phyloP scores from a whole-genome alignment of 2,113 vertebrate species.

The Hippolais icterina region DNA sequence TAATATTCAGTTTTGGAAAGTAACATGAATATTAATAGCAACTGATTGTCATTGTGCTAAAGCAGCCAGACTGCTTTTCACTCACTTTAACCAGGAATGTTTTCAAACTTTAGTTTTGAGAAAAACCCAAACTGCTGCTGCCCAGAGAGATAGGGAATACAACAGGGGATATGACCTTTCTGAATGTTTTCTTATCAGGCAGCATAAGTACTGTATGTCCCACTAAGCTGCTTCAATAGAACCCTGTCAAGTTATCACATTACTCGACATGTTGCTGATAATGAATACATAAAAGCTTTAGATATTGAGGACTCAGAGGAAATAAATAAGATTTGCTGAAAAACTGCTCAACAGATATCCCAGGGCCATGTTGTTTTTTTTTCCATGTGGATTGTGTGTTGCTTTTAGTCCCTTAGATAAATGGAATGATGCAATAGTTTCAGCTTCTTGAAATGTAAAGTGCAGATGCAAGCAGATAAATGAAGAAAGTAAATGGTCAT shows the following conservation, averaged over 20 bases:
- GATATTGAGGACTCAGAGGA: conserved; percentile 57
- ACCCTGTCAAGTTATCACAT: conserved; percentile 68
- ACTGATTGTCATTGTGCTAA: neutral
- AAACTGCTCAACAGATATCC: conserved; percentile 47
- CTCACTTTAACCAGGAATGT: neutral
- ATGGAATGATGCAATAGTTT: conserved; percentile 35
- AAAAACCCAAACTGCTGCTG: neutral
- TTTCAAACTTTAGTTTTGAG: conserved; percentile 46
- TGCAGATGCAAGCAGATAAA: conserved; percentile 27
- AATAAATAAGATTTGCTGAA: conserved; percentile 70
- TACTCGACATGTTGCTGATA: conserved; percentile 68
- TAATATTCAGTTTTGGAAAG: neutral
- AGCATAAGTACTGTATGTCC: conserved; percentile 60
- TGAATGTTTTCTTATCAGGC: conserved; percentile 67
- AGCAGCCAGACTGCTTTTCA: neutral
- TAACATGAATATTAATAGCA: neutral
- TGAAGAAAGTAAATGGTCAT: conserved; percentile 54
- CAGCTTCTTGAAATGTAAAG: conserved; percentile 50
- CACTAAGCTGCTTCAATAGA: conserved; percentile 69
- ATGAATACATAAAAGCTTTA: conserved; percentile 70
- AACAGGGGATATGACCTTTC: conserved; percentile 67
- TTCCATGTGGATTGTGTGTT: neutral
- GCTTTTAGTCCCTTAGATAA: conserved; percentile 48
- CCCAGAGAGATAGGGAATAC: conserved; percentile 53
- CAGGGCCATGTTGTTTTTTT: conserved; percentile 11